Conservation (phyloP, 2,797 vertebrate species). For the Lateolabrax maculatus region DNA sequence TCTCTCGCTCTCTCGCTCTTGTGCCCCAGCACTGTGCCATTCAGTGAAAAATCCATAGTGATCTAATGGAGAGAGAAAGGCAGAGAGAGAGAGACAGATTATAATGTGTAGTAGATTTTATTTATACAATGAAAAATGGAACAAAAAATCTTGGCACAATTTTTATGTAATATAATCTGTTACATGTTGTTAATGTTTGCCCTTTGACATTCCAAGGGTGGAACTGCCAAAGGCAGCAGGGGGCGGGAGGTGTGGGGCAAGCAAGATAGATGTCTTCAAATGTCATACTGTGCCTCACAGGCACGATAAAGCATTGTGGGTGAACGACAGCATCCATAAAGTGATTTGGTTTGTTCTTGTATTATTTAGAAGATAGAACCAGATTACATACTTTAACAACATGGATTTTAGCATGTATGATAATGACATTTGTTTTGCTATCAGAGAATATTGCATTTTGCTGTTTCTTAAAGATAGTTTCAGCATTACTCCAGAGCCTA, state of each 20-base stretch:
- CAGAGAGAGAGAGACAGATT: constrained; percentile 63
- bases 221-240: constrained; percentile 56
- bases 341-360: constrained; percentile 74
- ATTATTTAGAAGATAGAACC: constrained; percentile 79
- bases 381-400: constrained; percentile 64
- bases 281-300: constrained; percentile 78
- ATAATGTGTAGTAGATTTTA: constrained; percentile 67
- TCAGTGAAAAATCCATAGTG: constrained; percentile 46
- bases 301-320: constrained; percentile 71
- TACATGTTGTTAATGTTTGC: constrained; percentile 80
- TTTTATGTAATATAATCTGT: constrained; percentile 83
- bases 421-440: constrained; percentile 70
- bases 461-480: constrained; percentile 78
- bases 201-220: constrained; percentile 78
- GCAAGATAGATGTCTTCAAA: constrained; percentile 70
- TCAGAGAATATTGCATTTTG: constrained; percentile 78
- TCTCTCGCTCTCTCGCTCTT: constrained; percentile 61
- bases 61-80: constrained; percentile 45
- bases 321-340: constrained; percentile 73
- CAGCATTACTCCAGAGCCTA: constrained; percentile 71
- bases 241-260: constrained; percentile 52
- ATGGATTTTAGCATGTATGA: constrained; percentile 71
- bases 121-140: constrained; percentile 63
- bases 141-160: constrained; percentile 72
- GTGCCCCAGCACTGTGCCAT: constrained; percentile 52